A percentile compares a stretch with the other conserved stretches of the same genome.
phyloP scores from a whole-genome alignment of 2,113 vertebrate species.

The Tretioscincus oriximinensis region DNA sequence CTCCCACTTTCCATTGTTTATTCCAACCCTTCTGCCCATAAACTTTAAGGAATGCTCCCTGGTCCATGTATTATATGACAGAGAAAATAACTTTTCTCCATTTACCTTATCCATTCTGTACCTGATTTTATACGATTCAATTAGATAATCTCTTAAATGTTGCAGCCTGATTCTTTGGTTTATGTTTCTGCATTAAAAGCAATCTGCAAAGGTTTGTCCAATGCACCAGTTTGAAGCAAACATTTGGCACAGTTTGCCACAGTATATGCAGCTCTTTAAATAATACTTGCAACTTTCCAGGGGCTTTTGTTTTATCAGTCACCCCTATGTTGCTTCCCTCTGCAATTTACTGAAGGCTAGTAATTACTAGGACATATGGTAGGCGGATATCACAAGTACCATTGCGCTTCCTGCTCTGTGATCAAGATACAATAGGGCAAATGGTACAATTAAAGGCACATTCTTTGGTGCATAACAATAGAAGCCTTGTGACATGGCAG shows the following conservation, averaged over 20 bases:
- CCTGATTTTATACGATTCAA: too few species aligned
- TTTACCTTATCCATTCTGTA: too few species aligned
- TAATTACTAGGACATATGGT: slow-evolving; percentile 77
- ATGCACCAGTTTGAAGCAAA: slow-evolving; percentile 27
- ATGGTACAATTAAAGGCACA: slow-evolving; percentile 79
- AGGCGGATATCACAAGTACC: slow-evolving; percentile 73
- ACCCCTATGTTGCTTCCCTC: slow-evolving; percentile 62
- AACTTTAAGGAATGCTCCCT: too few species aligned
- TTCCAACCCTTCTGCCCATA: too few species aligned
- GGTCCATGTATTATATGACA: too few species aligned
- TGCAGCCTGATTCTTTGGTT: too few species aligned
- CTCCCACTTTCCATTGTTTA: too few species aligned
- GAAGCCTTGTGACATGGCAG: slow-evolving; percentile 78
- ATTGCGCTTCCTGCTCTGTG: slow-evolving; percentile 69
- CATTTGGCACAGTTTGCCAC: slow-evolving; percentile 52
- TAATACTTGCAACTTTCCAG: slow-evolving; percentile 67
- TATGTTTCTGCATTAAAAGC: slow-evolving; percentile 33
- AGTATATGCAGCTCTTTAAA: slow-evolving; percentile 55
- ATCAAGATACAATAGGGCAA: slow-evolving; percentile 78
- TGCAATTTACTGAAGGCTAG: slow-evolving; percentile 74
- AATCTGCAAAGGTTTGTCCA: slow-evolving; percentile 44
- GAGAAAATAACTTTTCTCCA: too few species aligned
- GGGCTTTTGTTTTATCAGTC: slow-evolving; percentile 69
- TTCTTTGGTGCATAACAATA: slow-evolving; percentile 80
- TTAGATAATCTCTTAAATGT: too few species aligned